Evolutionary conservation across 2,888 invertebrate species (phyloP), one percentile per base, ranked within the genome.

Genomic region (Salpingus planirostris): DNA sequence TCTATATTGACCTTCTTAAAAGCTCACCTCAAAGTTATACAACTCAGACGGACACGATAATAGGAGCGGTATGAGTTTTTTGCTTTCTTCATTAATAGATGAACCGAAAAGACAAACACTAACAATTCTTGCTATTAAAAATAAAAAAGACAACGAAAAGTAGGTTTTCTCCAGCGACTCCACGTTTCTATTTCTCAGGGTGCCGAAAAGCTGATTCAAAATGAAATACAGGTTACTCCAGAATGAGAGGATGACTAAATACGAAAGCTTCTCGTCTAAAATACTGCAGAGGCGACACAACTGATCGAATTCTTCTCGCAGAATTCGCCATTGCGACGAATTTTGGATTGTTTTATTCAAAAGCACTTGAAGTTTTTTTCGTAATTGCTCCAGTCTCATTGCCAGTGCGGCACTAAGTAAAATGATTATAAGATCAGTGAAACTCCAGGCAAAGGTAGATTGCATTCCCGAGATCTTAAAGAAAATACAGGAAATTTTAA

Each of bases 201-300:
- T 34, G 10, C 18, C 13, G 15, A 29, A 34, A 6, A 34, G 13
- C 13, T 34, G 34, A n/a, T 6, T 24, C 13, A 34, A 24, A 15
- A 24, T 24, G 11, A 30, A 33, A 10, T 11, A 33, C 7, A 34
- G 21, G 24, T 30, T 34, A 1, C 7, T 13, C 6, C 10, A 15
- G 18, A 14, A 33, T 10, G 27, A 24, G 8, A 28, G 5, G 2
- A 33, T 7, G 8, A 33, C 23, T 10, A 33, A 10, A 11, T 12
- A 33, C 1, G 33, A 33, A 2, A 33, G 25, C n/a, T 31, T 11
- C 2, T 24, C 14, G 11, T 35, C 26, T 6, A 35, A 8, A 11
- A 13, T 11, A 2, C 2, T 1, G 26, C 35, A 35, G 1, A 35
- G 15, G 2, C 11, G 2, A 6, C 25, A 13, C 5, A 35, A 15